Evolutionary conservation across 1,140 invertebrate genomes (phyloP).

Genomic region (Drosophila navojoa): DNA sequence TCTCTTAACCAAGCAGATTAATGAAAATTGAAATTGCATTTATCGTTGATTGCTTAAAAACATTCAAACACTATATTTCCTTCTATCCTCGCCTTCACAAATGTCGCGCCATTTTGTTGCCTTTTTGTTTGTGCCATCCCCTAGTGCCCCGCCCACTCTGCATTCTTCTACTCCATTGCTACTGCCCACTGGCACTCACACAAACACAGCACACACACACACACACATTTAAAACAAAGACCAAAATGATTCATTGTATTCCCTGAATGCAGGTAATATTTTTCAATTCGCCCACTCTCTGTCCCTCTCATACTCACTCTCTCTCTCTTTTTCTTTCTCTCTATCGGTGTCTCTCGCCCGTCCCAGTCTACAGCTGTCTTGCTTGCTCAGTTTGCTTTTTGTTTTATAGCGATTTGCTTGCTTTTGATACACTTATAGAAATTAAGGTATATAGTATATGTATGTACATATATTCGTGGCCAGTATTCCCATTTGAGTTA

Average conservation of each 20-base stretch:
- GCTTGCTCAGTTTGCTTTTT: slow-evolving; percentile 16
- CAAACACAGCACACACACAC: background rate
- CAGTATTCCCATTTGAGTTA: background rate
- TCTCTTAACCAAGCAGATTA: slow-evolving; percentile 47
- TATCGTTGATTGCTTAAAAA: slow-evolving; percentile 43
- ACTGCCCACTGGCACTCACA: slow-evolving; percentile 8
- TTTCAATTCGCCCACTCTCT: slow-evolving; percentile 5
- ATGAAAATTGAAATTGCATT: slow-evolving; percentile 62
- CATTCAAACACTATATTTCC: slow-evolving; percentile 14
- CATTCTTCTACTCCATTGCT: background rate
- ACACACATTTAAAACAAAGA: slow-evolving; percentile 37
- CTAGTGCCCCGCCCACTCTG: too few relatives aligned
- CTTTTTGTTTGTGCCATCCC: slow-evolving; percentile 1
- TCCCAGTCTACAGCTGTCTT: background rate
- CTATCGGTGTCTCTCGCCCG: background rate
- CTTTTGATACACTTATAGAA: slow-evolving; percentile 9
- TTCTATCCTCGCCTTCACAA: background rate
- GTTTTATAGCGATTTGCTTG: slow-evolving; percentile 31
- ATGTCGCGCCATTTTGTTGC: slow-evolving; percentile 25
- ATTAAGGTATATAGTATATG: background rate
- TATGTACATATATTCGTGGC: background rate
- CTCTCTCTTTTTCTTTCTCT: background rate
- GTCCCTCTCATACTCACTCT: background rate
- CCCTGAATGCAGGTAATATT: slow-evolving; percentile 57
- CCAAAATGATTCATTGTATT: slow-evolving; percentile 60